phyloP scores from a whole-genome alignment of 2,797 vertebrate genomes.

The Decapterus maruadsi region DNA sequence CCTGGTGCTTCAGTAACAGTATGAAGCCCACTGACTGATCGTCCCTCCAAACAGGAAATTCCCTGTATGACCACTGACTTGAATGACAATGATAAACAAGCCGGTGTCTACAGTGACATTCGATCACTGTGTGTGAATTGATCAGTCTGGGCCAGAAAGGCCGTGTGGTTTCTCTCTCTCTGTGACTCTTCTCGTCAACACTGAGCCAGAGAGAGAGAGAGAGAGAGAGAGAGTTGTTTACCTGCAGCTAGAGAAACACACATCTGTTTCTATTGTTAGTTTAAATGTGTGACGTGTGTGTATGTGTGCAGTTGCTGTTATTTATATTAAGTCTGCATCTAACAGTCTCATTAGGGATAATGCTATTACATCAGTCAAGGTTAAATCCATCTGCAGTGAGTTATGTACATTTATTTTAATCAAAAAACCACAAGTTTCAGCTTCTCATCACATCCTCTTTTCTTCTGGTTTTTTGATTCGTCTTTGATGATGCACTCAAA shows the following conservation, averaged over 20 bases:
- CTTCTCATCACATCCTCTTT: not conserved
- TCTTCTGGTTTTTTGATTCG: not conserved
- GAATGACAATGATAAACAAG: slow-evolving; percentile 68
- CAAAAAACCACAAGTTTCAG: not conserved
- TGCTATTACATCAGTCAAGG: not conserved
- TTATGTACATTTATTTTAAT: too few species aligned
- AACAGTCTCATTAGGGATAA: not conserved
- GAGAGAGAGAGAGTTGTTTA: slow-evolving; percentile 36
- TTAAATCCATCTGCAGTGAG: not conserved
- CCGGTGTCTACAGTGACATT: slow-evolving; percentile 63
- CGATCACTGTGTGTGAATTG: slow-evolving; percentile 69
- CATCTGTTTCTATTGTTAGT: slow-evolving; percentile 17
- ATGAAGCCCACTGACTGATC: slow-evolving; percentile 26
- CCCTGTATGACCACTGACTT: slow-evolving; percentile 44
- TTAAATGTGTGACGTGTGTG: slow-evolving; percentile 4
- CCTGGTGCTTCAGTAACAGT: slow-evolving; percentile 22
- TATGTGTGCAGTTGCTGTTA: not conserved
- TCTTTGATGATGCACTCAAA: not conserved
- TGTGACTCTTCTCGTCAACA: slow-evolving; percentile 44
- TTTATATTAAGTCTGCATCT: slow-evolving; percentile 2
- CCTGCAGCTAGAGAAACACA: slow-evolving; percentile 14
- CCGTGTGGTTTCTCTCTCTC: slow-evolving; percentile 53
- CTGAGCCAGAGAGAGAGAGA: slow-evolving; percentile 33
- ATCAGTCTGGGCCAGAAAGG: slow-evolving; percentile 69
- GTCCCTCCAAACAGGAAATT: slow-evolving; percentile 55